Conservation (phyloP, 2,888 invertebrate species). For the Theodoxus fluviatilis region DNA sequence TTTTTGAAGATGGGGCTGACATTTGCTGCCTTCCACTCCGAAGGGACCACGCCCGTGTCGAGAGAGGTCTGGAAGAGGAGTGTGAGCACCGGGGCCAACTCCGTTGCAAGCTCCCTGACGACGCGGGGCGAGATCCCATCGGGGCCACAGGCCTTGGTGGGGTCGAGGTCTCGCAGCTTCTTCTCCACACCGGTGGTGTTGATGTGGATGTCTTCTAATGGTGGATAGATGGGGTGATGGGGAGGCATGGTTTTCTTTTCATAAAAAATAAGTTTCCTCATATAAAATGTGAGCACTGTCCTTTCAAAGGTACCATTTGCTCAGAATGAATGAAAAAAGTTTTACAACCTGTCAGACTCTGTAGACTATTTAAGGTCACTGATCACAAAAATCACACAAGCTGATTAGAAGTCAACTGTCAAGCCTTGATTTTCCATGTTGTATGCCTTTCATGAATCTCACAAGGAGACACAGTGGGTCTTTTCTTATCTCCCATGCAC, state of each 20-base stretch:
- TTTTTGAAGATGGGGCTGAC: conserved; percentile 36
- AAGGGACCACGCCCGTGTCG: conserved; percentile 27
- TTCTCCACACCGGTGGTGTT: background rate
- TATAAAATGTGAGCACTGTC: too few species aligned
- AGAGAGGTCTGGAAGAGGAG: conserved; percentile 30
- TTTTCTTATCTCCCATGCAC: too few species aligned
- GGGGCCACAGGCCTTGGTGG: conserved; percentile 29
- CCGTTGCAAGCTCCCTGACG: conserved; percentile 28
- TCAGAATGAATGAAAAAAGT: too few species aligned
- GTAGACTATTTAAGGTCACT: too few species aligned
- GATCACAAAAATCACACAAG: too few species aligned
- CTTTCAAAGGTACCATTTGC: too few species aligned
- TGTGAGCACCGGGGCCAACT: conserved; percentile 29
- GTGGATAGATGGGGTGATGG: background rate
- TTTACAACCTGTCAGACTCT: too few species aligned
- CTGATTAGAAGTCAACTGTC: too few species aligned
- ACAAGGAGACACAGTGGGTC: too few species aligned
- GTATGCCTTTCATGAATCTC: too few species aligned
- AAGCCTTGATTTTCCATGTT: too few species aligned
- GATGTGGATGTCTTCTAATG: background rate
- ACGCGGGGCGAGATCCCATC: conserved; percentile 28
- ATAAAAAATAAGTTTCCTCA: too few species aligned
- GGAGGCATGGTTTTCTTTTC: conserved; percentile 7
- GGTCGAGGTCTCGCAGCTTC: conserved; percentile 27
- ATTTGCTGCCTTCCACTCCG: conserved; percentile 33